Base-by-base conservation (phyloP, 2,113 vertebrate species). In the Psephotus haematonotus region DNA sequence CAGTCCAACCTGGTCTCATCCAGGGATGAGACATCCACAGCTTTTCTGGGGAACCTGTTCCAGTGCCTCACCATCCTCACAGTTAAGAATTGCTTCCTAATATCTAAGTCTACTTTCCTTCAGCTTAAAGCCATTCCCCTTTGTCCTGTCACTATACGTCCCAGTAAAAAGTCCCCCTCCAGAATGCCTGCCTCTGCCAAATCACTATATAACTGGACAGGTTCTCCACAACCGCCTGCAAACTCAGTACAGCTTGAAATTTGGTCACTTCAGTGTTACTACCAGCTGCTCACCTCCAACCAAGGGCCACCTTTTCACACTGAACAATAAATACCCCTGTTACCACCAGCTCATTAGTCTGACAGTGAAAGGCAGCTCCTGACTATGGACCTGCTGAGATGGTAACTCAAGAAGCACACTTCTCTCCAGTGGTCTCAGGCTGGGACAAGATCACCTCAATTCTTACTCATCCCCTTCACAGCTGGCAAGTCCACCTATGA, bases 401-500 rank as follows among this genome's bases (percentile, higher is more conserved):
- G 1, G 20, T 31, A 68, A 31, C 29, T 85, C 4, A 1, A 44
- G 43, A 33, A 84, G 24, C 29, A 85, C 5, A 44, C 15, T 52
- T 50, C 64, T 82, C 49, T 82, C 17, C 8, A 37, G 17, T 4
- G 3, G 4, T 8, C 8, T 69, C 80, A n/a, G 35, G 12, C 1
- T 63, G 8, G 13, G 8, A 63, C 4, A 57, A 15, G 29, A 57
- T 19, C 8, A 60, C 2, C 3, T 12, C 47, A 63, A 29, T 33
- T 89, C 41, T 67, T 33, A 88, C 1, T 4, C 9, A 50, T 6
- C 4, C 1, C 4, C 6, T 70, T 13, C 1, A 1, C 28, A 65
- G 35, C 20, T 65, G 31, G 7, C 11, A 83, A 74, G 13, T 33
- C n/a, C 17, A 74, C 24, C 18, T 16, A 19, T 11, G 65, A 84